Evolutionary conservation across 2,888 invertebrate species (phyloP).

Genomic region (Ypsolopha sequella): DNA sequence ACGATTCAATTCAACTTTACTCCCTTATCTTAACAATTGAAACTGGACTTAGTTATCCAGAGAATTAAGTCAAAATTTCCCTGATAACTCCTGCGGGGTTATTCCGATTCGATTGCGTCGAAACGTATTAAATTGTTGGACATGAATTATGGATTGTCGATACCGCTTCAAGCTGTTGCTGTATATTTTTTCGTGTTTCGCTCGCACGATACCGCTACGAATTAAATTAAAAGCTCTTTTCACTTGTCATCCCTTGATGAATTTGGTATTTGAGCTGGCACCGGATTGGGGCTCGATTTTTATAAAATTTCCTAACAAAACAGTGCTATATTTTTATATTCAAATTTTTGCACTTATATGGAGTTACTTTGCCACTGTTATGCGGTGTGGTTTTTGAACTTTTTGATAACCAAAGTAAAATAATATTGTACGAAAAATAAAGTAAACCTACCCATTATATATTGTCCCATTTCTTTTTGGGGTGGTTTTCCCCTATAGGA

Average conservation of each 20-base stretch:
- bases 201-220: constrained; percentile 65
- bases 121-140: constrained; percentile 68
- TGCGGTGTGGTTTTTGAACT: too few relatives aligned
- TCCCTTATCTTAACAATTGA: constrained; percentile 18
- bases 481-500: not conserved
- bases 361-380: not conserved
- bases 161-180: constrained; percentile 70
- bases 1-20: constrained; percentile 25
- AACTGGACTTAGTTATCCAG: constrained; percentile 23
- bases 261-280: constrained; percentile 56
- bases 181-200: constrained; percentile 60
- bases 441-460: too few relatives aligned
- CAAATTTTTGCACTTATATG: not conserved
- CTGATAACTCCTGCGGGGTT: constrained; percentile 24
- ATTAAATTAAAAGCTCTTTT: constrained; percentile 72
- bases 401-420: too few relatives aligned
- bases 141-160: constrained; percentile 72
- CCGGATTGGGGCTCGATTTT: constrained; percentile 30
- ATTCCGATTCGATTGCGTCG: constrained; percentile 27
- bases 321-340: constrained; percentile 8
- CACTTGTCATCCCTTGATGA: constrained; percentile 68
- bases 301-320: constrained; percentile 5
- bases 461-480: not conserved
- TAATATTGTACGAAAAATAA: too few relatives aligned
- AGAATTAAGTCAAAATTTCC: constrained; percentile 37